These are phyloP conservation scores for Hipposideros armiger DNA, from an alignment of 2,113 vertebrate species.

Conservation along the genomic window DNA sequence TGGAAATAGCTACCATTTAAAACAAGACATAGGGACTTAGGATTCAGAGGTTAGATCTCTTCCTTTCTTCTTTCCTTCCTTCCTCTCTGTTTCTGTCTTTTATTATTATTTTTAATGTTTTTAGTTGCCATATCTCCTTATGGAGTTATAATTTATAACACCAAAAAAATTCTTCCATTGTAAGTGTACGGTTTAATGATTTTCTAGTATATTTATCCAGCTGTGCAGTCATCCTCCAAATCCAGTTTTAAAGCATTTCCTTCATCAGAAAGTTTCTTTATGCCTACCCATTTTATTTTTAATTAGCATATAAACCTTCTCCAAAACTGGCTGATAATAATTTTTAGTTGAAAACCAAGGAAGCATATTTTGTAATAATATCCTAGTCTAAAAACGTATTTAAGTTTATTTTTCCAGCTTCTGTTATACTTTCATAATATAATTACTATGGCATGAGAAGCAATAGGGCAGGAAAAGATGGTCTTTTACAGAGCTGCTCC, in stretches of 20 bases:
- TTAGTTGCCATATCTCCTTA: background rate
- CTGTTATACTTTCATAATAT: background rate
- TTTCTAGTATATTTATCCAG: background rate
- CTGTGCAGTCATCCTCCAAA: background rate
- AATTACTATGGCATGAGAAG: background rate
- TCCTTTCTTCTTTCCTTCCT: background rate
- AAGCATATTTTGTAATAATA: constrained; percentile 30
- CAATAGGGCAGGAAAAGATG: background rate
- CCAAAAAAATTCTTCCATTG: background rate
- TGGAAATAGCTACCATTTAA: background rate
- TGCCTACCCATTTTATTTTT: constrained; percentile 6
- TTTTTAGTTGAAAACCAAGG: constrained; percentile 22
- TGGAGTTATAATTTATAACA: background rate
- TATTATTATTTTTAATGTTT: background rate
- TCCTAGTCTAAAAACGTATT: constrained; percentile 42
- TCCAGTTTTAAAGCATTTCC: background rate
- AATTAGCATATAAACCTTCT: background rate
- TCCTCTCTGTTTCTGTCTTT: background rate
- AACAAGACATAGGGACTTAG: background rate
- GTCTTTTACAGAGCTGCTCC: background rate
- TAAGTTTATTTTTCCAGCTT: constrained; percentile 24
- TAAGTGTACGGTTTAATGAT: background rate
- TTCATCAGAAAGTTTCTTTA: background rate
- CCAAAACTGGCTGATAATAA: background rate
- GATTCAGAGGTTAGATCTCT: background rate